Percentiles rank a stretch among this genome's conserved stretches.
These are phyloP conservation scores for Drosophila nigricruria DNA, from an alignment of 2,888 invertebrate species.

Conservation along the genomic window DNA sequence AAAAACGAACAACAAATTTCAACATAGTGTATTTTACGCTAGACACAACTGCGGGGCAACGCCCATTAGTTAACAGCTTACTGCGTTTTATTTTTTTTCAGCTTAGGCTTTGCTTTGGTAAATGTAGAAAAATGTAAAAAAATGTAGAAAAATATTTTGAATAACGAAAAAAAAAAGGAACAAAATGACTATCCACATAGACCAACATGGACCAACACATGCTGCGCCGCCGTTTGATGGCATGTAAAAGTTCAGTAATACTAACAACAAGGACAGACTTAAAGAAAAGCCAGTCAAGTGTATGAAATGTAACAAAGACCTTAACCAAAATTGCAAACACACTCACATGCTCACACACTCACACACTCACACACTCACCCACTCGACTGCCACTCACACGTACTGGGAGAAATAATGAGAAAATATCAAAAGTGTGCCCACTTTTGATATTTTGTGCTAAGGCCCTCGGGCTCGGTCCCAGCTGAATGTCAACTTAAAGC, in stretches of 20 bases:
- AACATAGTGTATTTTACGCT: constrained; percentile 19
- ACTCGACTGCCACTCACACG: constrained; percentile 50
- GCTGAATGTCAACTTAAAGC: constrained; percentile 77
- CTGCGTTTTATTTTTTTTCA: background rate
- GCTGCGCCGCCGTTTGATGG: constrained; percentile 23
- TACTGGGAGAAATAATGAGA: constrained; percentile 69
- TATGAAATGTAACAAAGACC: constrained; percentile 79
- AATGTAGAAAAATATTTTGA: constrained; percentile 54
- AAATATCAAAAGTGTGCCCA: constrained; percentile 72
- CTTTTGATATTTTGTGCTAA: constrained; percentile 54
- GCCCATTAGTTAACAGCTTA: constrained; percentile 56
- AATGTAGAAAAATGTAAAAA: constrained; percentile 56
- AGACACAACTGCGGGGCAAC: constrained; percentile 32
- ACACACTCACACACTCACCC: constrained; percentile 13
- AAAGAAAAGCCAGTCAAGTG: constrained; percentile 73
- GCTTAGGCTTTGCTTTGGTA: constrained; percentile 27
- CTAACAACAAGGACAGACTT: constrained; percentile 56
- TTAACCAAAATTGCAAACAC: constrained; percentile 68
- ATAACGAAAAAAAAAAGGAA: background rate
- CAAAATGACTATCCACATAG: constrained; percentile 54
- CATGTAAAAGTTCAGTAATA: constrained; percentile 57
- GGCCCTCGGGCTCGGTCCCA: constrained; percentile 39
- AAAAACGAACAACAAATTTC: constrained; percentile 48
- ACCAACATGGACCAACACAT: constrained; percentile 20
- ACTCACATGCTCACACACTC: constrained; percentile 25